phyloP scores from a whole-genome alignment of 1,140 invertebrate genomes.

The Dendrolimus kikuchii region DNA sequence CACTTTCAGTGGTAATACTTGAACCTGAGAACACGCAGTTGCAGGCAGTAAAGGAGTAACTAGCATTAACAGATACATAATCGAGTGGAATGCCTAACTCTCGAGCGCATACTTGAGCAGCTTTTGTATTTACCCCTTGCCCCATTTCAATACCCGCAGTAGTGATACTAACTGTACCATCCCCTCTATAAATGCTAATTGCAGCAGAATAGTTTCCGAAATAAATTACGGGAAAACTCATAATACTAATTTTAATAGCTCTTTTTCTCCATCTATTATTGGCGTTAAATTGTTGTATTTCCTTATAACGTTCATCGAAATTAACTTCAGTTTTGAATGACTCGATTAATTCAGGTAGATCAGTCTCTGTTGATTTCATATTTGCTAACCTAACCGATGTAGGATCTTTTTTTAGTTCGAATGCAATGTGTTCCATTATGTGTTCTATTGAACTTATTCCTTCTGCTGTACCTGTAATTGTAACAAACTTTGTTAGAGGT shows the following conservation, averaged over 20 bases:
- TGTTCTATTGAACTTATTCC: slow-evolving; percentile 80
- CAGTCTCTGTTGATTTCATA: slow-evolving; percentile 66
- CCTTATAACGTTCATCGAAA: slow-evolving; percentile 73
- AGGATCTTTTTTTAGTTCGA: slow-evolving; percentile 77
- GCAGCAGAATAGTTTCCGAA: slow-evolving; percentile 76
- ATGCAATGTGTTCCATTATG: slow-evolving; percentile 89
- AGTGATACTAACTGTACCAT: slow-evolving; percentile 83
- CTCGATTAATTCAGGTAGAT: slow-evolving; percentile 45
- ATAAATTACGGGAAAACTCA: slow-evolving; percentile 76
- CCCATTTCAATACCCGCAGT: slow-evolving; percentile 89
- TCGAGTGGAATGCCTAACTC: slow-evolving; percentile 81
- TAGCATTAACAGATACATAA: slow-evolving; percentile 78
- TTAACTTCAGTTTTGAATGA: slow-evolving; percentile 52
- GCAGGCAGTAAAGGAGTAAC: slow-evolving; percentile 75
- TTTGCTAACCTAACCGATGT: slow-evolving; percentile 78
- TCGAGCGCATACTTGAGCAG: slow-evolving; percentile 82
- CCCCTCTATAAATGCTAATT: slow-evolving; percentile 81
- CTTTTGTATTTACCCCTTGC: slow-evolving; percentile 82
- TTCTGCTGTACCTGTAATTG: slow-evolving; percentile 71
- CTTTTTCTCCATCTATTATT: slow-evolving; percentile 84
- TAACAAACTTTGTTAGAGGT: not conserved
- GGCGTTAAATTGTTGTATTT: slow-evolving; percentile 76
- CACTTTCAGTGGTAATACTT: slow-evolving; percentile 80
- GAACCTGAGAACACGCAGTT: slow-evolving; percentile 82
- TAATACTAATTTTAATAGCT: slow-evolving; percentile 77